phyloP scores from a whole-genome alignment of 2,797 vertebrate species.

The Pachyuromys duprasi region DNA sequence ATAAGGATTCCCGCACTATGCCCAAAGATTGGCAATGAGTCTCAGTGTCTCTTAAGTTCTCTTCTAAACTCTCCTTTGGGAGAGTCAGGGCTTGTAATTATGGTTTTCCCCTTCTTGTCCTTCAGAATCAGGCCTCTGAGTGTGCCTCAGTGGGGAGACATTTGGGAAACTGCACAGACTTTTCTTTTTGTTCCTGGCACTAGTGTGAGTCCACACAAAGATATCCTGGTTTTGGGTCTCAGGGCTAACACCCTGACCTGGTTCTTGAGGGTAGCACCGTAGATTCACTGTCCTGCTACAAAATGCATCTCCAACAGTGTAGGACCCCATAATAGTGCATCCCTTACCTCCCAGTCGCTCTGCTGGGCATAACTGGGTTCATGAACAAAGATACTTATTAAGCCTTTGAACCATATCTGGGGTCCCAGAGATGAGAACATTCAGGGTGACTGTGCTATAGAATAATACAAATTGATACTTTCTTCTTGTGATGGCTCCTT shows the following conservation, averaged over 20 bases:
- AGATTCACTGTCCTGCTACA: not conserved
- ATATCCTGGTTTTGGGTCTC: not conserved
- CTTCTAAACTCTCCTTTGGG: not conserved
- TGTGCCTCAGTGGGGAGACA: not conserved
- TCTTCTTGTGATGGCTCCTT: not conserved
- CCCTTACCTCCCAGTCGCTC: not conserved
- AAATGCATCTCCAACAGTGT: not conserved
- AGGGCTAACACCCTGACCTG: not conserved
- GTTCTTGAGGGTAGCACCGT: not conserved
- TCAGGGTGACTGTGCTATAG: not conserved
- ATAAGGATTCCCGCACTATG: no score
- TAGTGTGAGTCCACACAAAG: not conserved
- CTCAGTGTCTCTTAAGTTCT: no score
- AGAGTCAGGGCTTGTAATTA: not conserved
- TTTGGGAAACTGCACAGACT: no score
- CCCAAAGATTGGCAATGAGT: no score
- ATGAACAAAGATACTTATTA: not conserved
- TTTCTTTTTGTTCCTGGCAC: not conserved
- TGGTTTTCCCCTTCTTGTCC: not conserved
- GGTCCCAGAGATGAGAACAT: not conserved
- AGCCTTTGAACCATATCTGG: not conserved
- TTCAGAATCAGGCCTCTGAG: not conserved
- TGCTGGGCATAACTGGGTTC: not conserved
- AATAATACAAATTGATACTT: not conserved
- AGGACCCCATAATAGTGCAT: no score